phyloP scores from a whole-genome alignment of 1,140 invertebrate species.

The Watersipora subatra region DNA sequence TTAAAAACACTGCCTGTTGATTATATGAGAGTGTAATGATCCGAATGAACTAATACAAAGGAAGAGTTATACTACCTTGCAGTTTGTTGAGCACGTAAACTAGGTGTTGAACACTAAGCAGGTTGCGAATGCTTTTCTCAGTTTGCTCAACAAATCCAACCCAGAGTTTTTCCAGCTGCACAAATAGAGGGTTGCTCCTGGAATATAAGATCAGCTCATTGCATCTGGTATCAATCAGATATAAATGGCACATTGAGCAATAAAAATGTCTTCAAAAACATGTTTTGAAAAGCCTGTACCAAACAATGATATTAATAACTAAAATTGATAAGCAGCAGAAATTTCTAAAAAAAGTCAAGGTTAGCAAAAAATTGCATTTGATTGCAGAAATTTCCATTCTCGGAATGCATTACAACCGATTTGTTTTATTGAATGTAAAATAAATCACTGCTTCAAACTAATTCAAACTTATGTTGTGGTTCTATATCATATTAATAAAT shows the following conservation, averaged over 20 bases:
- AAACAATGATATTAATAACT: neutral
- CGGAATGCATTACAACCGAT: too few species aligned
- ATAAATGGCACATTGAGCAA: neutral
- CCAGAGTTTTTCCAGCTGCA: neutral
- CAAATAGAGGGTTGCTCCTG: neutral
- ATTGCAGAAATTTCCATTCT: too few species aligned
- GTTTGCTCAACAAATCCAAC: neutral
- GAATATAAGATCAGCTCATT: neutral
- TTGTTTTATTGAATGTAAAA: too few species aligned
- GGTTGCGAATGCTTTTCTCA: neutral
- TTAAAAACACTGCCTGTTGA: neutral
- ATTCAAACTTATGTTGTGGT: too few species aligned
- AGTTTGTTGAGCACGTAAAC: neutral
- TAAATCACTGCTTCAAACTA: too few species aligned
- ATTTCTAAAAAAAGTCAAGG: neutral
- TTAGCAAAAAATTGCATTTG: neutral
- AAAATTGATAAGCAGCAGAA: neutral
- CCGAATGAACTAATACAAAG: too few species aligned
- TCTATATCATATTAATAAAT: too few species aligned
- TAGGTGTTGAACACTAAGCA: neutral
- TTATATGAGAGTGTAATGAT: too few species aligned
- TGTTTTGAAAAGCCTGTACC: neutral
- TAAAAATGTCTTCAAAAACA: neutral
- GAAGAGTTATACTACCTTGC: neutral
- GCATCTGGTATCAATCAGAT: neutral